phyloP scores from a whole-genome alignment of 2,113 vertebrate genomes.

The Ahaetulla prasina region DNA sequence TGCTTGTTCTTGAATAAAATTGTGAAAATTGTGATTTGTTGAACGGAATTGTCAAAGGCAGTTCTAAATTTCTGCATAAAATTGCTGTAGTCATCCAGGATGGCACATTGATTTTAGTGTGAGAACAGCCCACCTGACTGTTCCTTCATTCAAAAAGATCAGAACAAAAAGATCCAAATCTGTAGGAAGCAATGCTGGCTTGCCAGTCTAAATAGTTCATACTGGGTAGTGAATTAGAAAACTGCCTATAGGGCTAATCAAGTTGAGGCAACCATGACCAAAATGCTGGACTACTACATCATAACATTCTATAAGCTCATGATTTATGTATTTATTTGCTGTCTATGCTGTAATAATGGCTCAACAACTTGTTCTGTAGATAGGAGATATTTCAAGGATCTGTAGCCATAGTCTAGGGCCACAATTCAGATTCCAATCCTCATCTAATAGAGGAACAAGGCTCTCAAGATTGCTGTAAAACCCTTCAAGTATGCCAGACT shows the following conservation, averaged over 20 bases:
- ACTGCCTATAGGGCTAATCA: background rate
- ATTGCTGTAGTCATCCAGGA: background rate
- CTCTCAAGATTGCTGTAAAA: background rate
- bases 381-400: background rate
- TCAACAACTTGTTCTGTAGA: background rate
- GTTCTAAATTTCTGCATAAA: background rate
- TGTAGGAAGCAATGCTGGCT: background rate
- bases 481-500: background rate
- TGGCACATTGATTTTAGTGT: background rate
- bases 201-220: background rate
- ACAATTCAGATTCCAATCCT: background rate
- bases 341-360: background rate
- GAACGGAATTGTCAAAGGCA: background rate
- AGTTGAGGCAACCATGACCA: background rate
- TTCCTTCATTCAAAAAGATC: background rate
- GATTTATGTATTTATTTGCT: background rate
- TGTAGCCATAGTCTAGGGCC: background rate
- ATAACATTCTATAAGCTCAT: background rate
- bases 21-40: background rate
- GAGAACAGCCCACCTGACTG: background rate
- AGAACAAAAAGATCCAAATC: background rate
- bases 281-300: background rate
- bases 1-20: background rate
- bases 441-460: background rate
- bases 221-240: background rate